Evolutionary conservation across 2,888 invertebrate genomes (phyloP).

Genomic region (Sialis fuliginosa): DNA sequence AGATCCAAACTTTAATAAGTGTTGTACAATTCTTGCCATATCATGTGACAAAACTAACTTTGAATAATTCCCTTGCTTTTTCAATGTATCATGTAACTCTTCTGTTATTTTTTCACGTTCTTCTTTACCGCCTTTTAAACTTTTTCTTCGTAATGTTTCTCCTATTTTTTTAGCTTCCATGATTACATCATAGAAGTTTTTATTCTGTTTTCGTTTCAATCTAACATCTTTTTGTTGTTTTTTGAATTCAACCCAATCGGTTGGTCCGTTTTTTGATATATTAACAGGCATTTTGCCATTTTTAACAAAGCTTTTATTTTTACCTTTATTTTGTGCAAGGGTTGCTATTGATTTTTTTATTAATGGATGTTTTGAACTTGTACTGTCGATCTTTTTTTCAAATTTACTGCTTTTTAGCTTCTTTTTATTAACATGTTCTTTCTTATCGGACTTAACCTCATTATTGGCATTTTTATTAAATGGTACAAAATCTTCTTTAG

Average conservation of each 20-base stretch:
- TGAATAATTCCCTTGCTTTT: constrained; percentile 38
- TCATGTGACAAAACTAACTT: constrained; percentile 70
- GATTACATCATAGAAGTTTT: constrained; percentile 30
- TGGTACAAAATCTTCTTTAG: no score
- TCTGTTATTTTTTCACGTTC: constrained; percentile 38
- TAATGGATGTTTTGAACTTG: constrained; percentile 1
- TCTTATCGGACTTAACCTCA: not conserved
- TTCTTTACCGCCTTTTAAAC: constrained; percentile 31
- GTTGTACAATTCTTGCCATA: constrained; percentile 76
- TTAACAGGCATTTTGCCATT: not conserved
- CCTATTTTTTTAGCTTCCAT: constrained; percentile 38
- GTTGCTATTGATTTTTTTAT: not conserved
- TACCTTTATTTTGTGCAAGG: not conserved
- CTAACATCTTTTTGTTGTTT: constrained; percentile 56
- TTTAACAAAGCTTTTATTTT: not conserved
- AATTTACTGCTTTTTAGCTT: not conserved
- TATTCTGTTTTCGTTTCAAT: constrained; percentile 41
- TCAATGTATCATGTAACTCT: constrained; percentile 43
- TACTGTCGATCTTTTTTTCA: not conserved
- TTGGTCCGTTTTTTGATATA: constrained; percentile 28
- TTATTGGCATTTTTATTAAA: not conserved
- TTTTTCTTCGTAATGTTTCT: constrained; percentile 32
- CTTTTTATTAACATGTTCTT: not conserved
- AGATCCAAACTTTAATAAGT: constrained; percentile 56
- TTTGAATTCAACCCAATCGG: constrained; percentile 58